phyloP scores from a whole-genome alignment of 1,140 invertebrate genomes.

The Araneus ventricosus region DNA sequence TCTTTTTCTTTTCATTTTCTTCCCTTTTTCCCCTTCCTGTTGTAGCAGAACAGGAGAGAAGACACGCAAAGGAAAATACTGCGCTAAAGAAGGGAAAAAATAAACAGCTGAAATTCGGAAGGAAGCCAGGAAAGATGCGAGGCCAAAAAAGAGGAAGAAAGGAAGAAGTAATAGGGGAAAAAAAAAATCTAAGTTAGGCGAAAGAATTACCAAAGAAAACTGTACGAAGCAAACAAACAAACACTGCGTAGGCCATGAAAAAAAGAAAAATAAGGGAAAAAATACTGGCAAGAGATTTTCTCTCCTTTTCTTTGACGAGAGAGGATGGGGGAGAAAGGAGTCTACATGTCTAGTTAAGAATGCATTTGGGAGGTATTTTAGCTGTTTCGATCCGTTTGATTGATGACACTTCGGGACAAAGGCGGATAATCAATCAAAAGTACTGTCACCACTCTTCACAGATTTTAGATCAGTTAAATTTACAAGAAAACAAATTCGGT shows the following conservation, averaged over 20 bases:
- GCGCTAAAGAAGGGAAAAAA: conserved; percentile 42
- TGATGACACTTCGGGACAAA: conserved; percentile 66
- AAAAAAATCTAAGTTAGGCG: conserved; percentile 67
- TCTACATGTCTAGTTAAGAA: conserved; percentile 73
- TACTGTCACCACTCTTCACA: conserved; percentile 55
- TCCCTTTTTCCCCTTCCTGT: not conserved
- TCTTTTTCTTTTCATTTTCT: conserved; percentile 3
- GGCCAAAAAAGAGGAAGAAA: not conserved
- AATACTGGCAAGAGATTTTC: conserved; percentile 45
- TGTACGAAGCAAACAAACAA: conserved; percentile 71
- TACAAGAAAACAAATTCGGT: conserved; percentile 34
- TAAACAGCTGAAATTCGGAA: conserved; percentile 71
- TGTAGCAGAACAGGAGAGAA: conserved; percentile 2
- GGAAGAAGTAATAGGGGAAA: not conserved
- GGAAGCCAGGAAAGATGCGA: conserved; percentile 68
- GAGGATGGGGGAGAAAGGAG: conserved; percentile 66
- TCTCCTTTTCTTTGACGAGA: conserved; percentile 59
- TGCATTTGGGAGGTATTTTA: conserved; percentile 74
- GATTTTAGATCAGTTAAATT: conserved; percentile 67
- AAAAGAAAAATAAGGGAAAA: conserved; percentile 21
- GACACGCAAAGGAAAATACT: conserved; percentile 38
- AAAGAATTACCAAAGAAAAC: conserved; percentile 72
- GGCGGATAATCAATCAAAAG: conserved; percentile 61
- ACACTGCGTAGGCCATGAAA: conserved; percentile 64
- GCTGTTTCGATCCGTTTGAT: conserved; percentile 61